A percentile compares a stretch with the other conserved stretches of the same genome.
These are phyloP conservation scores for Cacoxenus indagator DNA, from an alignment of 2,888 invertebrate genomes.

Conservation along the genomic window DNA sequence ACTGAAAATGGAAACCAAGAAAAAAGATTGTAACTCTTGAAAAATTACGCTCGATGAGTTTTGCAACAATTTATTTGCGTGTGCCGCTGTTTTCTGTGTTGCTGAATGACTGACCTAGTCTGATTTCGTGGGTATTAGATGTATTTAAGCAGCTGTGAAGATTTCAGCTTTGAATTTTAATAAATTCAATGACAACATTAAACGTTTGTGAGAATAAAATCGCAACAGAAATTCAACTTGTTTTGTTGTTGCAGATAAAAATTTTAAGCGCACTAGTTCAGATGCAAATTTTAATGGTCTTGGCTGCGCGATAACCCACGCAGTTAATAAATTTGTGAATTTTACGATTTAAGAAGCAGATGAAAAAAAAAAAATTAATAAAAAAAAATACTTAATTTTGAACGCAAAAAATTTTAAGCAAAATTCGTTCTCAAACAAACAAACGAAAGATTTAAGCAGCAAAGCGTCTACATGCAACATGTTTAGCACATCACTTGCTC, in stretches of 20 bases:
- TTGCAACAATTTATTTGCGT: conserved; percentile 14
- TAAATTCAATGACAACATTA: neutral
- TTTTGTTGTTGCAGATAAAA: neutral
- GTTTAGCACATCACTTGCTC: neutral
- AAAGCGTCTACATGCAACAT: neutral
- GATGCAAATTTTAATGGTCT: neutral
- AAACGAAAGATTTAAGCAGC: conserved; percentile 18
- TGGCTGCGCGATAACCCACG: conserved; percentile 2
- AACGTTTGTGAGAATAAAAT: neutral
- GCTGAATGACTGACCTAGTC: conserved; percentile 43
- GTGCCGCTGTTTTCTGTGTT: conserved; percentile 27
- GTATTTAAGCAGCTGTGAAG: neutral
- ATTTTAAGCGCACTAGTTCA: neutral
- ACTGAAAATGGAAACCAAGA: conserved; percentile 25
- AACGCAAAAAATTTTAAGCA: too few species aligned
- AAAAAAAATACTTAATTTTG: too few species aligned
- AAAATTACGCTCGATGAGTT: conserved; percentile 12
- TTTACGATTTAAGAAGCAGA: conserved; percentile 4
- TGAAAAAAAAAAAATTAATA: neutral
- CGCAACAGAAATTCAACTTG: neutral
- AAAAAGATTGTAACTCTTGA: conserved; percentile 39
- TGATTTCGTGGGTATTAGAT: conserved; percentile 37
- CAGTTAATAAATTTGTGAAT: neutral
- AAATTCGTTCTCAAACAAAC: too few species aligned
- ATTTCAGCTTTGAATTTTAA: neutral